Conservation (phyloP, 2,113 vertebrate species). For the Prionailurus viverrinus region DNA sequence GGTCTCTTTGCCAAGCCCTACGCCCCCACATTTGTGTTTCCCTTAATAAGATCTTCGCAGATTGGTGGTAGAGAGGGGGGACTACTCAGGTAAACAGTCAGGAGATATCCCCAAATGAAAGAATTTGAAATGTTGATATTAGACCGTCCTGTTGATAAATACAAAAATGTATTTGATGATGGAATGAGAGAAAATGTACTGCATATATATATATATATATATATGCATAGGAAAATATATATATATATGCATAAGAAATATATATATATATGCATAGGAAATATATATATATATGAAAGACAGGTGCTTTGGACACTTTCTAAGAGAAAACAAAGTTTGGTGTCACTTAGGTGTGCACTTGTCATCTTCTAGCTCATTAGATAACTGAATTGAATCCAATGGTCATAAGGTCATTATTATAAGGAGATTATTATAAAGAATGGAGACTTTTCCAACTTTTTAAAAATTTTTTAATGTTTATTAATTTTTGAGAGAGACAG, state of each 20-base stretch:
- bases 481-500: not conserved
- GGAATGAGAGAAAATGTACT: not conserved
- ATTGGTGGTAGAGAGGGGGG: not conserved
- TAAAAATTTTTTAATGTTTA: not conserved
- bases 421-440: not conserved
- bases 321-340: not conserved
- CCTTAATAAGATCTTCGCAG: not conserved
- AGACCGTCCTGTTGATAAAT: not conserved
- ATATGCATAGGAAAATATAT: too few relatives aligned
- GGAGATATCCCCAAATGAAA: not conserved
- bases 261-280: too few relatives aligned
- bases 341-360: not conserved
- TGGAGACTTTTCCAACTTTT: not conserved
- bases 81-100: not conserved
- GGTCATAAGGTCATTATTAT: not conserved
- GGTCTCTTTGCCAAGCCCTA: not conserved
- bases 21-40: not conserved
- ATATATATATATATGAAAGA: not conserved
- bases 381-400: not conserved
- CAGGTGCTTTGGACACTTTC: not conserved
- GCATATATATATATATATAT: too few relatives aligned
- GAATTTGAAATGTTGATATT: not conserved
- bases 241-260: too few relatives aligned
- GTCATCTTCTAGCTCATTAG: not conserved
- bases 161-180: not conserved